A percentile compares a stretch with the other conserved stretches of the same genome.
phyloP scores from a whole-genome alignment of 2,797 vertebrate genomes.

The Acrocephalus scirpaceus region DNA sequence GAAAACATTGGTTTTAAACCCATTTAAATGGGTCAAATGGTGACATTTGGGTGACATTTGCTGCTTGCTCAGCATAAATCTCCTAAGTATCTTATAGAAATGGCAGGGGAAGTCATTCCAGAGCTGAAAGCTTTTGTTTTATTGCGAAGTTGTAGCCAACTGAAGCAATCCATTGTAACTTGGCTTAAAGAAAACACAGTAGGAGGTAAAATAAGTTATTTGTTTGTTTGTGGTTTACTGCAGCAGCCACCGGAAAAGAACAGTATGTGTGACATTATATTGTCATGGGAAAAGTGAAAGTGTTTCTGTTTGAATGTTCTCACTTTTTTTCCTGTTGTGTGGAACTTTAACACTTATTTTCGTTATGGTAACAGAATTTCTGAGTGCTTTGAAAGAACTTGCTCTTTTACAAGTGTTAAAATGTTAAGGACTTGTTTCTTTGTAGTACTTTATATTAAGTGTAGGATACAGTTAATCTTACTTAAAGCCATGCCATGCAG shows the following conservation, averaged over 20 bases:
- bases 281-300: background rate
- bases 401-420: background rate
- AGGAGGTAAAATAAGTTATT: background rate
- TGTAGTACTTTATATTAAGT: background rate
- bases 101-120: background rate
- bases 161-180: background rate
- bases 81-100: background rate
- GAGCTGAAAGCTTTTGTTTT: background rate
- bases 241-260: background rate
- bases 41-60: background rate
- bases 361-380: background rate
- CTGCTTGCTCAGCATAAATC: background rate
- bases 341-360: background rate
- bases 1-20: background rate
- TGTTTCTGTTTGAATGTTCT: background rate
- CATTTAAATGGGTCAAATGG: too few relatives aligned
- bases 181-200: background rate
- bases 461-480: background rate
- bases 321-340: background rate
- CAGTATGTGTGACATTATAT: background rate
- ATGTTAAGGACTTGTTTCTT: background rate
- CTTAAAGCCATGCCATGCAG: background rate
- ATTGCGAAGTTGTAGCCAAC: background rate
- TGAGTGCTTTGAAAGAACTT: background rate
- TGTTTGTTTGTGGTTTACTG: background rate